These are phyloP conservation scores for Tretioscincus oriximinensis DNA, from an alignment of 2,113 vertebrate species.

Conservation along the genomic window DNA sequence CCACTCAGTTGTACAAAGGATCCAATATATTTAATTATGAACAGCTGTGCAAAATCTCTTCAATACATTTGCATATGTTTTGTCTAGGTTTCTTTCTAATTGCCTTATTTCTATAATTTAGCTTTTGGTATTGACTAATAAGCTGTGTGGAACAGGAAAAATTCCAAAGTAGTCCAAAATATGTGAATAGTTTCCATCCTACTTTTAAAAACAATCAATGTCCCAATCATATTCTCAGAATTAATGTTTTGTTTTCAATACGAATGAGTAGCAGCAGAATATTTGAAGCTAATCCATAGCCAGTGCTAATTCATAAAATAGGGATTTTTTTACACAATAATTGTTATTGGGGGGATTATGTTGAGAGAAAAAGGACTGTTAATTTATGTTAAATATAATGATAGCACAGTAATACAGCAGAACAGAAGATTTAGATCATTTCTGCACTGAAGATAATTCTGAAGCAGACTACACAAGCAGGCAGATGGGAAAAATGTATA, in stretches of 20 bases:
- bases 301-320: background rate
- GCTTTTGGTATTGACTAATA: constrained; percentile 1
- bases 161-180: constrained; percentile 5
- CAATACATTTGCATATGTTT: constrained; percentile 6
- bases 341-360: background rate
- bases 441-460: too few relatives aligned
- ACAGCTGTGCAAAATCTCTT: constrained; percentile 7
- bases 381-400: background rate
- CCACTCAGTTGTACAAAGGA: too few relatives aligned
- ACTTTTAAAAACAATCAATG: background rate
- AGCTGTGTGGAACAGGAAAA: background rate
- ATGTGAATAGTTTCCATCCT: constrained; percentile 10
- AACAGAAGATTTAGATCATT: background rate
- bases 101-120: constrained; percentile 13
- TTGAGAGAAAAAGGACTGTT: background rate
- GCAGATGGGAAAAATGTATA: too few relatives aligned
- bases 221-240: background rate
- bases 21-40: constrained; percentile 5
- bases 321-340: background rate
- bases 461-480: too few relatives aligned
- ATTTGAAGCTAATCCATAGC: background rate
- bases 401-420: background rate
- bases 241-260: background rate
- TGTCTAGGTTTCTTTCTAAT: background rate
- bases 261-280: background rate